These are phyloP conservation scores for Megaceryle alcyon DNA, from an alignment of 2,797 vertebrate genomes.

Conservation along the genomic window DNA sequence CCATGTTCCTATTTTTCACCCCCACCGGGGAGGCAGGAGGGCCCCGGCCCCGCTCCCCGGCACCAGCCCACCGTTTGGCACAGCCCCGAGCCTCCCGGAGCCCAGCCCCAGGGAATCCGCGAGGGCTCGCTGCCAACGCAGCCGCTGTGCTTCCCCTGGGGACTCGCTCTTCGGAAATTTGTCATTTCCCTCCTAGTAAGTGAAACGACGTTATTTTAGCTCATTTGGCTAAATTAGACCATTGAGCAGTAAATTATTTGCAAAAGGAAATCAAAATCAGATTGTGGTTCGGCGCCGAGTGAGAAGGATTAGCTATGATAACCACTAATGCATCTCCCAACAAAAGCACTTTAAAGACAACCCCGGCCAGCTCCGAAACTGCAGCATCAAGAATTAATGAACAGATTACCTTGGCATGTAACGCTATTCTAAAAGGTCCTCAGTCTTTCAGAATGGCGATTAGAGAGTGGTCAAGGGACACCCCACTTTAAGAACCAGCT, in stretches of 20 bases:
- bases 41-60: not conserved
- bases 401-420: not conserved
- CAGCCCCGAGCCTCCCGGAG: not conserved
- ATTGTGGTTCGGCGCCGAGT: not conserved
- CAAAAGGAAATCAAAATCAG: constrained; percentile 54
- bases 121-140: not conserved
- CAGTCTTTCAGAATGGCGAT: not conserved
- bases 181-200: constrained; percentile 23
- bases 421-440: not conserved
- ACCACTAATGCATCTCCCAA: constrained; percentile 6
- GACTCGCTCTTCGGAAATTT: not conserved
- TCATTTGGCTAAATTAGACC: constrained; percentile 53
- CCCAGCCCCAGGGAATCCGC: not conserved
- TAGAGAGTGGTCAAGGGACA: not conserved
- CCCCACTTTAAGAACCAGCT: not conserved
- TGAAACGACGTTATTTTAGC: not conserved
- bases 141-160: not conserved
- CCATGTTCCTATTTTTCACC: rapidly evolving
- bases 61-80: not conserved
- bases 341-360: constrained; percentile 18
- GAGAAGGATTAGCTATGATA: constrained; percentile 37
- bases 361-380: not conserved
- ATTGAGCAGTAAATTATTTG: constrained; percentile 42
- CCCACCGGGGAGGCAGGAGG: not conserved
- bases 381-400: constrained; percentile 56